phyloP scores from a whole-genome alignment of 2,113 vertebrate species.

The Phodopus roborovskii region DNA sequence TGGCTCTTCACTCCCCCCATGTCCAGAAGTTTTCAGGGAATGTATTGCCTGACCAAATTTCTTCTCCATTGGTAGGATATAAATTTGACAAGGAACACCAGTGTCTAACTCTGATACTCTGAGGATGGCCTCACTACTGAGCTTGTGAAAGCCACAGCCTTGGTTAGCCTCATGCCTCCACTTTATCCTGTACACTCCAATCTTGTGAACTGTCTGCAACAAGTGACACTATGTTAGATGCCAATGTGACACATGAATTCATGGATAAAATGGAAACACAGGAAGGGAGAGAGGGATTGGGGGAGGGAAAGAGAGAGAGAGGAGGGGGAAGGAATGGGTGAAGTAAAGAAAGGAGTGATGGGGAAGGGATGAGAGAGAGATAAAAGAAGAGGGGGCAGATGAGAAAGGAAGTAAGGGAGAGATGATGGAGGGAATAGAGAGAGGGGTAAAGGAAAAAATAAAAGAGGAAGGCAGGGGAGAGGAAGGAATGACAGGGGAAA shows the following conservation, averaged over 20 bases:
- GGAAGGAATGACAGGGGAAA: too few relatives aligned
- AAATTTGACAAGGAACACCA: fast-evolving
- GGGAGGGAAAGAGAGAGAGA: background rate
- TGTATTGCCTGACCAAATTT: fast-evolving
- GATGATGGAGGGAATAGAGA: background rate
- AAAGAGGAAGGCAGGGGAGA: background rate
- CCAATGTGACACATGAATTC: fast-evolving
- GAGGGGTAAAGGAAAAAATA: background rate
- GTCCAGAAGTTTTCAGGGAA: background rate
- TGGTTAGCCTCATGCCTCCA: fast-evolving
- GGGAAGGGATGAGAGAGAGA: fast-evolving
- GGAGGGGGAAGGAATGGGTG: background rate
- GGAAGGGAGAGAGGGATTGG: background rate
- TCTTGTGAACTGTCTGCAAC: fast-evolving
- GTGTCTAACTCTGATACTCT: fast-evolving
- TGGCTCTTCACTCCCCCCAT: fast-evolving
- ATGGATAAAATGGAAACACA: fast-evolving
- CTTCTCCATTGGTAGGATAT: fast-evolving
- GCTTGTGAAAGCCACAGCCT: too few relatives aligned
- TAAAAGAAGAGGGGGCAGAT: fast-evolving
- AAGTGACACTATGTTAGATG: fast-evolving
- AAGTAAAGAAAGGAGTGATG: background rate
- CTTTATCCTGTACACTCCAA: fast-evolving
- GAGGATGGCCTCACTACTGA: fast-evolving
- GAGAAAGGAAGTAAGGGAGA: background rate